phyloP scores from a whole-genome alignment of 2,113 vertebrate species.

The Odobenus rosmarus region DNA sequence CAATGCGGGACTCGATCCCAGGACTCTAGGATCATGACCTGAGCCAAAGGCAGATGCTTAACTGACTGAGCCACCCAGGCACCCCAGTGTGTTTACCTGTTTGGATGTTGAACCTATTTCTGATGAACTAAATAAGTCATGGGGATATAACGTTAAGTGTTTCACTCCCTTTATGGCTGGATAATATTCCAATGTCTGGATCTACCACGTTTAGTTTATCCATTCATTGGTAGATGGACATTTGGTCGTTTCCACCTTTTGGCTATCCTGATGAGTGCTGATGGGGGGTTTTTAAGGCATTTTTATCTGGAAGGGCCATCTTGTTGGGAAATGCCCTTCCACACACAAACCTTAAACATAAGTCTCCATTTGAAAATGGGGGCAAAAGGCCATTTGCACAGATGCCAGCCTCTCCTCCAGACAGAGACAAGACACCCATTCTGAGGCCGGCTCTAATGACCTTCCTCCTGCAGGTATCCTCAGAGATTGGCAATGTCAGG shows the following conservation, averaged over 20 bases:
- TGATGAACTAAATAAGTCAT: not conserved
- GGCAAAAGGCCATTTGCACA: not conserved
- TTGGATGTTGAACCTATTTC: not conserved
- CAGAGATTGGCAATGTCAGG: fast-evolving
- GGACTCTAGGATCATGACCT: too few relatives aligned
- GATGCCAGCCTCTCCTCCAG: not conserved
- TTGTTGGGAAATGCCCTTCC: not conserved
- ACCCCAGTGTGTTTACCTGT: not conserved
- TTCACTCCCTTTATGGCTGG: not conserved
- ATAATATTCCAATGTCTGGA: not conserved
- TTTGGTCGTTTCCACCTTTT: not conserved
- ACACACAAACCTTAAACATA: not conserved
- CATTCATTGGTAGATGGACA: not conserved
- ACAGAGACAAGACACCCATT: not conserved
- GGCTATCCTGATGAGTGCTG: not conserved
- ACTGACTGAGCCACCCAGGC: too few relatives aligned
- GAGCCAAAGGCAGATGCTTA: too few relatives aligned
- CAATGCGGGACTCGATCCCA: too few relatives aligned
- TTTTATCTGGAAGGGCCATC: not conserved
- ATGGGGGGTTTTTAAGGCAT: not conserved
- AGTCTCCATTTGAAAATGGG: not conserved
- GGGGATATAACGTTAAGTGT: not conserved
- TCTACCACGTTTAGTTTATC: not conserved
- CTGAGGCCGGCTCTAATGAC: not conserved
- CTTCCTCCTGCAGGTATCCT: not conserved